These are phyloP conservation scores for Montipora capitata DNA, from an alignment of 92 coral and sea anemone species.

Conservation along the genomic window DNA sequence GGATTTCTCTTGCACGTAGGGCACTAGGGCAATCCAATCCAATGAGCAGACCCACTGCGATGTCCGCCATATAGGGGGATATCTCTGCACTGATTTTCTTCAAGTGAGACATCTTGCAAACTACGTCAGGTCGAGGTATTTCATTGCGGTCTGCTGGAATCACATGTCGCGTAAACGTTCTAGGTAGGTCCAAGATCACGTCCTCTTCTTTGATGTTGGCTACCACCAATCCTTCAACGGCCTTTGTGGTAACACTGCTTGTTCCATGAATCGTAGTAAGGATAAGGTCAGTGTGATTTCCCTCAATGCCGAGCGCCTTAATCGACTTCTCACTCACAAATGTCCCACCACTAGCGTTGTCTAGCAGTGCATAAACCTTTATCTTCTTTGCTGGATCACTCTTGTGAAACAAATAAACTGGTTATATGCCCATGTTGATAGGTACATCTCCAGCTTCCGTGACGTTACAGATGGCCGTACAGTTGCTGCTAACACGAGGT, in stretches of 20 bases:
- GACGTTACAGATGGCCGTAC: too few species aligned
- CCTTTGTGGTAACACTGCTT: constrained; percentile 29
- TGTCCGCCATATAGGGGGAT: constrained; percentile 71
- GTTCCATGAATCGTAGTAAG: constrained; percentile 80
- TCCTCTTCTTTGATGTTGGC: constrained; percentile 24
- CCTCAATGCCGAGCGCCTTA: constrained; percentile 47
- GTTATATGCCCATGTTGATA: too few species aligned
- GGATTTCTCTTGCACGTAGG: constrained; percentile 42
- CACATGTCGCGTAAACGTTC: constrained; percentile 54
- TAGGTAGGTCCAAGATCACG: constrained; percentile 41
- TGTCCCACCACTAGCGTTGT: constrained; percentile 78
- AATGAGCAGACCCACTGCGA: constrained; percentile 65
- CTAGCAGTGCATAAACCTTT: constrained; percentile 77
- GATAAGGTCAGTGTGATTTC: constrained; percentile 49
- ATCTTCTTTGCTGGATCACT: too few species aligned
- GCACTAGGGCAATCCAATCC: constrained; percentile 57
- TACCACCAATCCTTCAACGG: constrained; percentile 44
- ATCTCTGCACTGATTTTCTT: constrained; percentile 49
- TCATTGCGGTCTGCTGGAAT: constrained; percentile 76
- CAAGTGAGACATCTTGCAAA: constrained; percentile 58
- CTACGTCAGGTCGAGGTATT: constrained; percentile 71
- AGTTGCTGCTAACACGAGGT: too few species aligned
- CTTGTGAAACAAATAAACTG: too few species aligned
- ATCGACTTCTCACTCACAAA: constrained; percentile 69
- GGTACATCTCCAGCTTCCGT: too few species aligned